phyloP scores from a whole-genome alignment of 2,797 vertebrate genomes.

The Alauda arvensis region DNA sequence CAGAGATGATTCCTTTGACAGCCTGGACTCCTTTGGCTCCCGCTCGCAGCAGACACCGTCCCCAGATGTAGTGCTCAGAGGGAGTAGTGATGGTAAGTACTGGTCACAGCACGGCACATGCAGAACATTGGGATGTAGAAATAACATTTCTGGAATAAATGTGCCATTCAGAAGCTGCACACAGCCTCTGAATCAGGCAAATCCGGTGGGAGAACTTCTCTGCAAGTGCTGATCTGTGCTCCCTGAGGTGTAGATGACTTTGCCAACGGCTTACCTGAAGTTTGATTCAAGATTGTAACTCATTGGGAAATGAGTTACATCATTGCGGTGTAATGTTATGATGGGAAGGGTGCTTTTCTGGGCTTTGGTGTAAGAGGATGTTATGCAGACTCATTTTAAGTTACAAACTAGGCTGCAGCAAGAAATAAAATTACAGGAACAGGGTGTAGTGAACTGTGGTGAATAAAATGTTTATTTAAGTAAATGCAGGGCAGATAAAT shows the following conservation, averaged over 20 bases:
- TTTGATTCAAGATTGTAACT: not conserved
- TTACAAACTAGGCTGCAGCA: constrained; percentile 8
- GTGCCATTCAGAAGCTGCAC: not conserved
- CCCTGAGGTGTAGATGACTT: constrained; percentile 3
- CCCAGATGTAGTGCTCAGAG: constrained; percentile 90
- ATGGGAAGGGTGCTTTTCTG: constrained; percentile 9
- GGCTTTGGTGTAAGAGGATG: constrained; percentile 9
- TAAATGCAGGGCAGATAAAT: not conserved
- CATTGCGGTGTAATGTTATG: constrained; percentile 30
- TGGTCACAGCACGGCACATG: not conserved
- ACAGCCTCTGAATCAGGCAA: not conserved
- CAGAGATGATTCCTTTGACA: constrained; percentile 97
- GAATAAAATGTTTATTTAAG: not conserved
- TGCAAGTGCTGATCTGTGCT: constrained; percentile 24
- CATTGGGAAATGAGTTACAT: constrained; percentile 34
- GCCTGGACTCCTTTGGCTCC: constrained; percentile 96
- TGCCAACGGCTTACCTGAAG: constrained; percentile 29
- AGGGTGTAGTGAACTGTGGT: not conserved
- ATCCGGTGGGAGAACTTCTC: not conserved
- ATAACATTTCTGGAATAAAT: not conserved
- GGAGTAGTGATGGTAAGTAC: constrained; percentile 90
- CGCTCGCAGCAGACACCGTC: constrained; percentile 94
- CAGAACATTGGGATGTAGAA: not conserved
- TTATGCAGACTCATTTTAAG: constrained; percentile 43
- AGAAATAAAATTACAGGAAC: not conserved